These are phyloP conservation scores for Grammomys dolichurus DNA, from an alignment of 2,113 vertebrate genomes.

Conservation along the genomic window DNA sequence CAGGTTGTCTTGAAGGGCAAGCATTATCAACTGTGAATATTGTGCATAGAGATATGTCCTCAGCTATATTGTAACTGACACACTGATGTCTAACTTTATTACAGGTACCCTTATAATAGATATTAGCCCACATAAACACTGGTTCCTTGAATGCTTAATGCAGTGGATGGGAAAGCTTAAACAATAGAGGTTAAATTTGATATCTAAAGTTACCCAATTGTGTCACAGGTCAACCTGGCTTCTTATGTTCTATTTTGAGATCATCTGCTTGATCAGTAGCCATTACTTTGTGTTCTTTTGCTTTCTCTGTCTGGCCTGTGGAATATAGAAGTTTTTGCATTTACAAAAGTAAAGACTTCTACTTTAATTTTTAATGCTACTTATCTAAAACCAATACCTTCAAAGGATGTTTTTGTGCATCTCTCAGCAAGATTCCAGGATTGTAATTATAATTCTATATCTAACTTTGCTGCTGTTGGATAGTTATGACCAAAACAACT, in stretches of 20 bases:
- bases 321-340: background rate
- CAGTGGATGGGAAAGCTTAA: background rate
- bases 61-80: background rate
- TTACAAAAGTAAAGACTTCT: background rate
- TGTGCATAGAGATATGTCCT: background rate
- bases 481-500: constrained; percentile 66
- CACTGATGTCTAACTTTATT: background rate
- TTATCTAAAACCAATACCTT: constrained; percentile 25
- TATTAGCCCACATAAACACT: background rate
- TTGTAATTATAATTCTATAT: constrained; percentile 45
- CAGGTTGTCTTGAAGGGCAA: background rate
- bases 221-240: background rate
- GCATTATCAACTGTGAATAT: background rate
- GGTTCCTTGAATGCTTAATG: background rate
- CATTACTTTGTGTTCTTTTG: background rate
- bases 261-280: background rate
- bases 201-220: background rate
- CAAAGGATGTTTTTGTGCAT: background rate
- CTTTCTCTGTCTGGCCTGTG: background rate
- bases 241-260: background rate
- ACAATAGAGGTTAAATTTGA: background rate
- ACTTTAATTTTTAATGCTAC: background rate
- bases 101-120: background rate
- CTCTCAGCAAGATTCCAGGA: constrained; percentile 46
- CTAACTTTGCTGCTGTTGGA: constrained; percentile 10